phyloP scores from a whole-genome alignment of 2,797 vertebrate genomes.

The Sorex maritimensis region DNA sequence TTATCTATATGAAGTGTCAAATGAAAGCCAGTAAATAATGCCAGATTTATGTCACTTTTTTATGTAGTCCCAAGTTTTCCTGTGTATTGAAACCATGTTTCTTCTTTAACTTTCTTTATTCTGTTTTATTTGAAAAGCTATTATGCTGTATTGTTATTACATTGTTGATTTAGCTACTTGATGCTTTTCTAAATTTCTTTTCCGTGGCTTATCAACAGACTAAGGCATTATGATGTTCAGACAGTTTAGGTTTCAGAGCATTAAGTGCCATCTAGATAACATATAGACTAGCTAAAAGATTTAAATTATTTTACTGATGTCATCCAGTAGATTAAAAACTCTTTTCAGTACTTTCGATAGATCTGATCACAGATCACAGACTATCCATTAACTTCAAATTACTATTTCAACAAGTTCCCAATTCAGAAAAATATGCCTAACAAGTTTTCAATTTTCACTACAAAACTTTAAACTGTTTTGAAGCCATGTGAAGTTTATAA shows the following conservation, averaged over 20 bases:
- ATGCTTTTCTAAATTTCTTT: slow-evolving; percentile 58
- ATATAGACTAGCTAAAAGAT: not conserved
- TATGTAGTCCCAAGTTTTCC: not conserved
- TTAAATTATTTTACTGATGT: not conserved
- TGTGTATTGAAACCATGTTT: not conserved
- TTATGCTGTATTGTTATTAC: not conserved
- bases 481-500: slow-evolving; percentile 57
- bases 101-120: slow-evolving; percentile 7
- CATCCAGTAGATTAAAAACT: not conserved
- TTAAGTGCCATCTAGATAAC: not conserved
- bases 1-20: slow-evolving; percentile 47
- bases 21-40: slow-evolving; percentile 55
- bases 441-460: slow-evolving; percentile 27
- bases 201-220: slow-evolving; percentile 48
- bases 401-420: slow-evolving; percentile 1
- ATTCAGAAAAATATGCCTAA: slow-evolving; percentile 13
- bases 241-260: slow-evolving; percentile 50
- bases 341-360: not conserved
- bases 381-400: slow-evolving; percentile 18
- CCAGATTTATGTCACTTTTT: slow-evolving; percentile 2
- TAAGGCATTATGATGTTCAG: not conserved
- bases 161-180: slow-evolving; percentile 9
- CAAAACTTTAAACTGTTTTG: slow-evolving; percentile 57
- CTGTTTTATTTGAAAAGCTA: slow-evolving; percentile 64
- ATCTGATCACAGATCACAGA: slow-evolving; percentile 24